A percentile compares a stretch with the other conserved stretches of the same genome.
These are phyloP conservation scores for Hormiphora californensis DNA, from an alignment of 37 sponge, comb jelly and placozoan species.

Conservation along the genomic window DNA sequence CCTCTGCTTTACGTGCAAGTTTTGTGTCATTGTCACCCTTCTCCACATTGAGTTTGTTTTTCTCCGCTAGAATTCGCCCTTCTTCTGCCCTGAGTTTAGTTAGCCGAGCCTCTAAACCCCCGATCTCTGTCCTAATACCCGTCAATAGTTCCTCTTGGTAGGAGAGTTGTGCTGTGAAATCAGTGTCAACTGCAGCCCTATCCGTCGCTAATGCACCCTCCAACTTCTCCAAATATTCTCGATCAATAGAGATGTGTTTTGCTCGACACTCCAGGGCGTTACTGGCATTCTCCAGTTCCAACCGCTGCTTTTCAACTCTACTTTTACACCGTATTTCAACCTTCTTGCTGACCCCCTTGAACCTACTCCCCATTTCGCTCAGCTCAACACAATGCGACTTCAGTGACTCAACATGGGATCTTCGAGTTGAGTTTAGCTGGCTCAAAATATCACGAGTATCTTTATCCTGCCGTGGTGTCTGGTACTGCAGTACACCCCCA, in stretches of 20 bases:
- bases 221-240: neutral
- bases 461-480: neutral
- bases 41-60: neutral
- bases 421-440: neutral
- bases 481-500: neutral
- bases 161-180: too few relatives aligned
- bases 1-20: neutral
- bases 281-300: neutral
- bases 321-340: neutral
- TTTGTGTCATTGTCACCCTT: neutral
- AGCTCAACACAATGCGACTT: neutral
- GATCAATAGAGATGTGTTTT: slow-evolving; percentile 35
- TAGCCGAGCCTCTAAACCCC: neutral
- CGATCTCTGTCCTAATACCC: neutral
- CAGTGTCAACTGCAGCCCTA: neutral
- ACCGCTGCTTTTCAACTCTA: slow-evolving; percentile 1
- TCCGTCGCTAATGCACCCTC: neutral
- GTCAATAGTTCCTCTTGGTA: slow-evolving; percentile 34
- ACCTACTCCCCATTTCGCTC: neutral
- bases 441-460: neutral
- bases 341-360: neutral
- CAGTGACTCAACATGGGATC: slow-evolving; percentile 19
- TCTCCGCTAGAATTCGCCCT: neutral
- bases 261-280: neutral
- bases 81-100: neutral